Base-by-base conservation (phyloP, 2,888 invertebrate species). In the Hemaris fuciformis region DNA sequence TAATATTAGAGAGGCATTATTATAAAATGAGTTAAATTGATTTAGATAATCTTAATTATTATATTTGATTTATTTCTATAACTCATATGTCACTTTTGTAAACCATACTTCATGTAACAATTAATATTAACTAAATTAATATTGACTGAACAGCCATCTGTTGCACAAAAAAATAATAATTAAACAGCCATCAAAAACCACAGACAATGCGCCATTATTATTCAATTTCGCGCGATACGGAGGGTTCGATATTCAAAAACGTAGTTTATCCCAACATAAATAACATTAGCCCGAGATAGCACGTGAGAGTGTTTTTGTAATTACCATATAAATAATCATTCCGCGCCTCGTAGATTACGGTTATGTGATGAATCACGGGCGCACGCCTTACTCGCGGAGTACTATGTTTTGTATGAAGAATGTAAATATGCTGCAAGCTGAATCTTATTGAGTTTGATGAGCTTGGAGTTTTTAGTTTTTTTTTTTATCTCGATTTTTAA, bases 301-400 rank as follows among this genome's bases (percentile, higher is more conserved):
- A 85, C 83, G 83, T 85, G 87, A 78, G 88, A 87, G 88, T 87
- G 89, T 89, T 87, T 88, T 89, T 87, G 91, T 91, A 92, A 92
- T 92, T 91, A 92, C 91, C 87, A 84, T 92, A 92, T 92, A 92
- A 91, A 92, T 92, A 92, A 92, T 92, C 86, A 92, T 91, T 89
- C 83, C 75, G 77, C 77, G 80, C 76, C 80, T 73, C 88, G 84
- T 89, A 92, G 91, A 92, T 92, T 91, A 91, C 83, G 76, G 84
- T 87, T 86, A 85, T 72, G 81, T 76, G 79, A 83, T 88, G 90
- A 91, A 88, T 80, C 82, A 89, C 81, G 78, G 78, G 70, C 27
- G 53, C 31, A 8, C 18, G 45, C 38, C 38, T 25, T 46, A 25
- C 42, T 1, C 38, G 45, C 48, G 15, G 25, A 53, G 31, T 53